Base-by-base conservation (phyloP, 2,888 invertebrate genomes). In the Halictus ligatus region DNA sequence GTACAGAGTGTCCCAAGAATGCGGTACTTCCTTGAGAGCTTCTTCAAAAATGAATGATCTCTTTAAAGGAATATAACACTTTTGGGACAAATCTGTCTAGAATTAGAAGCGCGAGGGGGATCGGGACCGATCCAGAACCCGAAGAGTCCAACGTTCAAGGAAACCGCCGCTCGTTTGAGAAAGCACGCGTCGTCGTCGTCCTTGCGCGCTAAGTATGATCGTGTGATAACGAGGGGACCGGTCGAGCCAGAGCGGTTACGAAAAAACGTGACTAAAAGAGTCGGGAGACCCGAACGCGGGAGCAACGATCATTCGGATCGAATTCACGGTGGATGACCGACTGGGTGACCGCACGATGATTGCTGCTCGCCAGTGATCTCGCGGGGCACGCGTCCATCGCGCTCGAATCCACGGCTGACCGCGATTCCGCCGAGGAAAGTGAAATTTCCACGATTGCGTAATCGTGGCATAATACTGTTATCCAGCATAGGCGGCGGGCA, bases 401-500 rank as follows among this genome's bases (percentile, higher is more conserved):
- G 75, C 48, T 71, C 83, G 40, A 71, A 71, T 74, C 50, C 43
- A 60, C 71, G 58, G 58, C n/a, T 35, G 18, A 60, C 50, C 78
- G 71, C 78, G 64, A 89, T 91, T 90, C 78, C 90, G 90, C 86
- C 80, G 90, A 83, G 90, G 89, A 93, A 92, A 92, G 93, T 92
- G 93, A 93, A 93, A 92, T 92, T 92, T 92, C 88, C 91, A 58
- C 91, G 83, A 88, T 91, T 91, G 88, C 91, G 73, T 91, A 93
- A 93, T 76, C 85, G 81, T 87, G 81, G 86, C 86, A 87, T 92
- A 91, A 91, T 89, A 90, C 84, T 84, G 91, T 92, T 92, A 90
- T 92, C 90, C 88, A 88, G 89, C 87, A 76, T 69, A 69, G 60
- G 77, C 76, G 64, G 72, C 64, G 25, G 29, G 12, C 40, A 67